Evolutionary conservation across 37 sponge, comb jelly and placozoan species (phyloP), one percentile per base, ranked within the genome.

Genomic region (Mnemiopsis leidyi): DNA sequence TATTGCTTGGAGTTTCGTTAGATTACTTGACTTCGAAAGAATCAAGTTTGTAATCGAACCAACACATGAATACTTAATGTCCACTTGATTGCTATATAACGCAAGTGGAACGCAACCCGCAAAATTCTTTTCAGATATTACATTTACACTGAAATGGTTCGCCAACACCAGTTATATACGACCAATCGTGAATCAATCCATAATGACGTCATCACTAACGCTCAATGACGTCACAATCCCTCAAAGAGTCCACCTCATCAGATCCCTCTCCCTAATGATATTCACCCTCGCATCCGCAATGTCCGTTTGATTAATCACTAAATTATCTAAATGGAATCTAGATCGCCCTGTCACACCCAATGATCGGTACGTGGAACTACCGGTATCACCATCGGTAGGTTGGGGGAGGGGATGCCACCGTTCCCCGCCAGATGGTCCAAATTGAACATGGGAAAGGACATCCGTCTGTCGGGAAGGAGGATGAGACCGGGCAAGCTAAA

Each of bases 401-500:
- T 69, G n/a, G 73, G 73, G 23, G 73, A 69, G 29, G 73, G 73
- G 2, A 69, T 3, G 9, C 73, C 73, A n/a, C 24, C 29, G 2
- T 25, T 25, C 21, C 28, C 73, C 29, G 73, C 73, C 73, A 69
- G 73, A 69, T 69, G 73, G 29, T 69, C 73, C 28, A 69, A 69
- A 25, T 69, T 69, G 73, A 69, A 69, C 73, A 69, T 69, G 73
- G 73, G 73, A 25, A 69, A 69, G 9, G 73, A 69, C 73, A 69
- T 69, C n/a, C 73, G 7, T 21, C 73, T 21, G 73, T 69, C 73
- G 29, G 73, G 73, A 16, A 69, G 73, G n/a, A 69, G 73, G 3
- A 69, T 69, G 23, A 69, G 73, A 20, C 73, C 29, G n/a, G 73
- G 29, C 29, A 25, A 25, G 24, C 3, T 21, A 25, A 28, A 28